phyloP scores from a whole-genome alignment of 1,140 invertebrate genomes.

The Tetragnatha versicolor region DNA sequence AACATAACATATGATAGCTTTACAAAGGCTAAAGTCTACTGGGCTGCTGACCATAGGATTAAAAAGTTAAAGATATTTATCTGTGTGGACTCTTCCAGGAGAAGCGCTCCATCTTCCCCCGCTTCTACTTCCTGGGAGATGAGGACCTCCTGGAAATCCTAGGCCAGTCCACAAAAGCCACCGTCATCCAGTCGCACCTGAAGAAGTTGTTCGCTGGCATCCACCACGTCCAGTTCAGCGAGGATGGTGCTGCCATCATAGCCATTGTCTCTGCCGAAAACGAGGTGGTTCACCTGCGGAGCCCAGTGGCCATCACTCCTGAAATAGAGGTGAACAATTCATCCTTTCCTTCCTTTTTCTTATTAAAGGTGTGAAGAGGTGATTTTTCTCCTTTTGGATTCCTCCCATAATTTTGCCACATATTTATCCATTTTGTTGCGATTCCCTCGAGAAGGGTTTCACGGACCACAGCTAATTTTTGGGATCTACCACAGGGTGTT shows the following conservation, averaged over 20 bases:
- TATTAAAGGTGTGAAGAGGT: too few relatives aligned
- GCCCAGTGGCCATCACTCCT: conserved; percentile 77
- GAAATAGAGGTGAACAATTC: conserved; percentile 87
- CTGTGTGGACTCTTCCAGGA: conserved; percentile 79
- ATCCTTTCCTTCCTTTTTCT: too few relatives aligned
- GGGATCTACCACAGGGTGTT: too few relatives aligned
- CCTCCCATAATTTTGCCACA: too few relatives aligned
- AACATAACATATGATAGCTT: too few relatives aligned
- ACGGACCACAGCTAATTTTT: too few relatives aligned
- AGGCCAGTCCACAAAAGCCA: conserved; percentile 82
- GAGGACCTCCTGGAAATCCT: conserved; percentile 94
- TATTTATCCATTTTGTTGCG: too few relatives aligned
- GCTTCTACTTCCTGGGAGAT: conserved; percentile 96
- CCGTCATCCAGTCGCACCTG: conserved; percentile 88
- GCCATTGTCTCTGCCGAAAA: conserved; percentile 83
- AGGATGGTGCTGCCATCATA: conserved; percentile 70
- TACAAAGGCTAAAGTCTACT: too few relatives aligned
- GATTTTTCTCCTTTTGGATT: too few relatives aligned
- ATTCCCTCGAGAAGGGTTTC: too few relatives aligned
- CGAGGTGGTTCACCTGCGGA: conserved; percentile 80
- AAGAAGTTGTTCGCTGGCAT: conserved; percentile 92
- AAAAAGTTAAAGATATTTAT: too few relatives aligned
- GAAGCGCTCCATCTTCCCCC: conserved; percentile 89
- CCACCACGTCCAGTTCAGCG: conserved; percentile 75
- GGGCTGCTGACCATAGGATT: too few relatives aligned